phyloP scores from a whole-genome alignment of 92 coral and sea anemone genomes.

The Galaxea fascicularis region DNA sequence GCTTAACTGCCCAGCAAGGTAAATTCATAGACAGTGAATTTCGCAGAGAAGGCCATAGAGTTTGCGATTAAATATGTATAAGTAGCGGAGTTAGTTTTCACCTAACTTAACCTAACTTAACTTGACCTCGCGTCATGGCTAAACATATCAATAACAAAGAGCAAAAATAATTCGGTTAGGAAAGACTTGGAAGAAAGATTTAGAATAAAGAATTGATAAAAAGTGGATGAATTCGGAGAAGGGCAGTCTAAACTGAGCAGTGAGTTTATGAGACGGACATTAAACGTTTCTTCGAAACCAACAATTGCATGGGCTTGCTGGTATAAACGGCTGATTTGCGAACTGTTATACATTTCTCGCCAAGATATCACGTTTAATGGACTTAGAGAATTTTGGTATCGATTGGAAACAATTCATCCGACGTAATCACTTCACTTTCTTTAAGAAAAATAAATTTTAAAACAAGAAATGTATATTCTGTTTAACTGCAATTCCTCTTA shows the following conservation, averaged over 20 bases:
- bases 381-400: too few species aligned
- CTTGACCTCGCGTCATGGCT: conserved; percentile 29
- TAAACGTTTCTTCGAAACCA: not conserved
- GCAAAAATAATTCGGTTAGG: not conserved
- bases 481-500: too few species aligned
- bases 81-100: conserved; percentile 7
- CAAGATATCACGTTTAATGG: not conserved
- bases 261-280: not conserved
- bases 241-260: not conserved
- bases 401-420: not conserved
- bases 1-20: not conserved
- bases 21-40: not conserved
- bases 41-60: conserved; percentile 1
- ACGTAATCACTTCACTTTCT: too few species aligned
- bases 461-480: too few species aligned
- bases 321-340: not conserved
- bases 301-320: not conserved
- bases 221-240: not conserved
- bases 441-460: too few species aligned
- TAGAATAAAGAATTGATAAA: not conserved
- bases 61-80: conserved; percentile 31
- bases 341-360: not conserved
- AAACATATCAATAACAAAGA: not conserved
- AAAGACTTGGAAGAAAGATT: not conserved
- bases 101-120: not conserved